Evolutionary conservation across 1,140 invertebrate genomes (phyloP).

Genomic region (Heterodera schachtii): DNA sequence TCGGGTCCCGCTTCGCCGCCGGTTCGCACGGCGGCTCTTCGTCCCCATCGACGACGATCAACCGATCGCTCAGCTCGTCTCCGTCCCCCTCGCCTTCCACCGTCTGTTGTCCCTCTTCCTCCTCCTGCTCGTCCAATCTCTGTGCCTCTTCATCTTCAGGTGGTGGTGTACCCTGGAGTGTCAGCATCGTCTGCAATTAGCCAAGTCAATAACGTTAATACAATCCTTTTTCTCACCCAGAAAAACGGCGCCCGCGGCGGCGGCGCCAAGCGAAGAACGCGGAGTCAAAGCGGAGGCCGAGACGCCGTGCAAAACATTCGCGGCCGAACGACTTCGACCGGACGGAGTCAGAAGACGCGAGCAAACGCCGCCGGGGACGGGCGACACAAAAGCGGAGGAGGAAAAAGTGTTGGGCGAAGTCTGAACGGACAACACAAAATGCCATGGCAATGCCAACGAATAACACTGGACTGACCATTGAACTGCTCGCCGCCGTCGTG

Average conservation of each 20-base stretch:
- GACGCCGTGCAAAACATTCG: constrained; percentile 33
- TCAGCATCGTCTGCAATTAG: constrained; percentile 21
- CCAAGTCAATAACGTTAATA: background rate
- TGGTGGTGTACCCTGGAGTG: constrained; percentile 14
- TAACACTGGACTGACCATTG: background rate
- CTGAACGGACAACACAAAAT: background rate
- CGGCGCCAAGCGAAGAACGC: constrained; percentile 29
- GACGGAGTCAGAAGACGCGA: constrained; percentile 37
- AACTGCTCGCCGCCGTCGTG: constrained; percentile 21
- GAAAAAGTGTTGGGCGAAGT: constrained; percentile 22
- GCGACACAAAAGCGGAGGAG: constrained; percentile 20
- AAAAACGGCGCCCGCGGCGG: background rate
- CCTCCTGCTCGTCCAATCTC: constrained; percentile 45
- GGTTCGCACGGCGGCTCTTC: constrained; percentile 54
- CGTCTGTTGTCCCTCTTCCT: constrained; percentile 11
- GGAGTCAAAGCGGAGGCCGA: constrained; percentile 21
- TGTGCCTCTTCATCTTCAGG: constrained; percentile 38
- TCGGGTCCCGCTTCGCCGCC: constrained; percentile 55
- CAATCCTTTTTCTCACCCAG: background rate
- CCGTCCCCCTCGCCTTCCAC: background rate
- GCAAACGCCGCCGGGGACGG: constrained; percentile 13
- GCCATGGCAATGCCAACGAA: background rate
- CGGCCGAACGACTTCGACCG: constrained; percentile 40
- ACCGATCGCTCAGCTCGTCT: background rate
- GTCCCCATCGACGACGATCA: constrained; percentile 55